phyloP scores from a whole-genome alignment of 2,113 vertebrate genomes.

The Nannospalax galili region DNA sequence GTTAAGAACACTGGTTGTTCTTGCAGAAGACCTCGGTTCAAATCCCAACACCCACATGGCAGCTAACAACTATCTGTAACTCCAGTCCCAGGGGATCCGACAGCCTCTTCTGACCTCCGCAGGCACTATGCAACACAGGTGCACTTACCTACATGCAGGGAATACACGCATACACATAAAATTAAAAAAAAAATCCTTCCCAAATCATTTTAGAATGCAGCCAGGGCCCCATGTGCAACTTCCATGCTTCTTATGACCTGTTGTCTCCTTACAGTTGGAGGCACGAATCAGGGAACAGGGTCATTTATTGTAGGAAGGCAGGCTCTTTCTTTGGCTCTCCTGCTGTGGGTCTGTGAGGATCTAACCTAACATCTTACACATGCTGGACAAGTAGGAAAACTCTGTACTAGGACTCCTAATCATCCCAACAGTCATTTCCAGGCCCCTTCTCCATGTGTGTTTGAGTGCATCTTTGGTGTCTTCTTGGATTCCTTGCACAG shows the following conservation, averaged over 20 bases:
- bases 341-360: background rate
- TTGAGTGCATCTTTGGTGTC: background rate
- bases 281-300: background rate
- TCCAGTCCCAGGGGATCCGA: background rate
- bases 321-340: background rate
- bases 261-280: background rate
- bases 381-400: background rate
- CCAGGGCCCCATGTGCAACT: background rate
- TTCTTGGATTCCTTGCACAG: background rate
- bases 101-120: background rate
- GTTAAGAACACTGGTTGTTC: background rate
- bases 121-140: background rate
- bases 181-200: background rate
- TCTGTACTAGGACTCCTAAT: background rate
- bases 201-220: slow-evolving; percentile 42
- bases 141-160: too few species aligned
- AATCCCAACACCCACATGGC: background rate
- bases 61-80: background rate
- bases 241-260: background rate
- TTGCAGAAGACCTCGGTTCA: background rate
- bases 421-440: background rate
- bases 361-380: background rate
- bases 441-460: background rate
- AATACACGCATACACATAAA: background rate
- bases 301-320: background rate